Evolutionary conservation across 2,888 invertebrate genomes (phyloP).

Genomic region (Dusona sp.): DNA sequence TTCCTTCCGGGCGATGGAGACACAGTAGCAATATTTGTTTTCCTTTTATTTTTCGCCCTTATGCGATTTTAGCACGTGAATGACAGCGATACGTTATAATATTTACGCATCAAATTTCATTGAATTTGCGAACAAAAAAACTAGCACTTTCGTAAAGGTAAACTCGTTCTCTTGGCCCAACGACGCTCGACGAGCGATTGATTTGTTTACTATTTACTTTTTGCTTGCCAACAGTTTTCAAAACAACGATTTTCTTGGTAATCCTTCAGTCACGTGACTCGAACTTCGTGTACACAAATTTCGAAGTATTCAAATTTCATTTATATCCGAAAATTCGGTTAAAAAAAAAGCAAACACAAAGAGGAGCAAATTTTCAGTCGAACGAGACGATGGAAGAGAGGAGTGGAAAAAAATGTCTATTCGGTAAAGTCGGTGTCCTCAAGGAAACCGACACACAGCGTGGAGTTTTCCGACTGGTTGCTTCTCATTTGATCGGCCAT

Average conservation of each 20-base stretch:
- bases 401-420: not conserved
- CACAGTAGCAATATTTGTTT: slow-evolving; percentile 31
- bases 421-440: slow-evolving; percentile 4
- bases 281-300: not conserved
- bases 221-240: not conserved
- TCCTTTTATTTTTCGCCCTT: slow-evolving; percentile 21
- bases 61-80: not conserved
- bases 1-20: slow-evolving; percentile 47
- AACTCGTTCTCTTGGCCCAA: not conserved
- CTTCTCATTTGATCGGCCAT: slow-evolving; percentile 24
- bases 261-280: not conserved
- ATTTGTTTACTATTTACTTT: not conserved
- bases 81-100: not conserved
- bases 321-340: not conserved
- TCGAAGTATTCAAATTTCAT: not conserved
- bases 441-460: slow-evolving; percentile 12
- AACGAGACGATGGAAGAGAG: not conserved
- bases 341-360: not conserved
- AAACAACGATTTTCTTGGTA: not conserved
- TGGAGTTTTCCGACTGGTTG: not conserved
- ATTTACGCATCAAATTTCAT: not conserved
- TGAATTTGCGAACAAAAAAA: not conserved
- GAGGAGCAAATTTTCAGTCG: not conserved
- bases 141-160: not conserved
- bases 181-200: not conserved